phyloP scores from a whole-genome alignment of 2,888 invertebrate genomes.

The Spialia ferax region DNA sequence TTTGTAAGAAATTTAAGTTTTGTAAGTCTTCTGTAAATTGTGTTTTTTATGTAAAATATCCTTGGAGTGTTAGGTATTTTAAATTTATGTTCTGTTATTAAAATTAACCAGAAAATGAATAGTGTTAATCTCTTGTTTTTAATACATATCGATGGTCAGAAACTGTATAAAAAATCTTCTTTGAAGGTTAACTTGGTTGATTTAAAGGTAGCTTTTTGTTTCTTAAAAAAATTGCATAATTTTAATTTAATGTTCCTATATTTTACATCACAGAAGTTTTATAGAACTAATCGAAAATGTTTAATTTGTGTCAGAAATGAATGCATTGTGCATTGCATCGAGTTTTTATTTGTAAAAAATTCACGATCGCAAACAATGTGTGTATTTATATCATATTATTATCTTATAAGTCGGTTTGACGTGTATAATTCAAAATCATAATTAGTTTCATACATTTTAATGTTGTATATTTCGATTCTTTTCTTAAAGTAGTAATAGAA shows the following conservation, averaged over 20 bases:
- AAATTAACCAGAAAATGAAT: neutral
- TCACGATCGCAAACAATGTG: neutral
- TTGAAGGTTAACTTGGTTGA: too few relatives aligned
- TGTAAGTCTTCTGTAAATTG: conserved; percentile 30
- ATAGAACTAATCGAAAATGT: too few relatives aligned
- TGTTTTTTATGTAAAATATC: conserved; percentile 21
- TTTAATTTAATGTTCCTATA: too few relatives aligned
- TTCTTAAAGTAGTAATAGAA: too few relatives aligned
- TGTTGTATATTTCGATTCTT: too few relatives aligned
- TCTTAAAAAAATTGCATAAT: too few relatives aligned
- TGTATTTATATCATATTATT: neutral
- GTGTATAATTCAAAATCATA: neutral
- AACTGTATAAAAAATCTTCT: too few relatives aligned
- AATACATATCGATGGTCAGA: neutral
- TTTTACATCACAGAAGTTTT: too few relatives aligned
- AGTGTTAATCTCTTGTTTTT: neutral
- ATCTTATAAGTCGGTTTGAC: neutral
- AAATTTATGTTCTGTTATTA: too few relatives aligned
- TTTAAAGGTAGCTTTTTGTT: too few relatives aligned
- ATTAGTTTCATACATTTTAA: neutral
- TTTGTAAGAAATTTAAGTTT: conserved; percentile 30
- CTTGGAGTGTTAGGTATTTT: conserved; percentile 20
- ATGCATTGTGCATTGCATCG: too few relatives aligned
- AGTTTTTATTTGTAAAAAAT: neutral
- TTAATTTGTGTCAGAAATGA: too few relatives aligned